Percentiles rank a stretch among this genome's conserved stretches.
These are phyloP conservation scores for Phoxinus phoxinus DNA, from an alignment of 2,113 vertebrate genomes.

Conservation along the genomic window DNA sequence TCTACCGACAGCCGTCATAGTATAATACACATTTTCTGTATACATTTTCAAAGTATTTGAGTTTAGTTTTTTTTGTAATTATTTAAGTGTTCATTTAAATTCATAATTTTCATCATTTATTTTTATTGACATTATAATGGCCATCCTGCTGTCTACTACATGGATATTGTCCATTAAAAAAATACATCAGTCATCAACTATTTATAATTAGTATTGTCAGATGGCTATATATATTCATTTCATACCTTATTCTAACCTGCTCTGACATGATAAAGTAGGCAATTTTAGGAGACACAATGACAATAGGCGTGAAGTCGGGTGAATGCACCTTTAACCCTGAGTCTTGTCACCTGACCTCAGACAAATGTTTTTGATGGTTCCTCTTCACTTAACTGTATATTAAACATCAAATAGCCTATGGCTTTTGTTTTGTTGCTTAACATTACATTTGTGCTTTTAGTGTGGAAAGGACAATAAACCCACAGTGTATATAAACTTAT, in stretches of 20 bases:
- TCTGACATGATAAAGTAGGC: background rate
- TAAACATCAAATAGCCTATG: background rate
- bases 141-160: background rate
- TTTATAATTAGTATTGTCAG: no score
- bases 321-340: background rate
- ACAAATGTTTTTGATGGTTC: background rate
- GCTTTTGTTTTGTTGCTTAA: background rate
- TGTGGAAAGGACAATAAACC: background rate
- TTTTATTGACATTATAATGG: background rate
- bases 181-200: no score
- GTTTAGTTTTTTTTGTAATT: no score
- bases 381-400: background rate
- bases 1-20: no score
- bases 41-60: no score
- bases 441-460: background rate
- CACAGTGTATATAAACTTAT: background rate
- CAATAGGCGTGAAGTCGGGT: background rate
- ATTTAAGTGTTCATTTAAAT: no score
- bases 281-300: background rate
- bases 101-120: no score
- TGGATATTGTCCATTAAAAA: background rate
- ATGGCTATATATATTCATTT: no score
- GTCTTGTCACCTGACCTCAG: background rate
- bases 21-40: no score
- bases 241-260: background rate